Percentiles rank a stretch among this genome's conserved stretches.
Evolutionary conservation across 2,797 vertebrate species (phyloP).

Genomic region (Eurystomus glaucurus): DNA sequence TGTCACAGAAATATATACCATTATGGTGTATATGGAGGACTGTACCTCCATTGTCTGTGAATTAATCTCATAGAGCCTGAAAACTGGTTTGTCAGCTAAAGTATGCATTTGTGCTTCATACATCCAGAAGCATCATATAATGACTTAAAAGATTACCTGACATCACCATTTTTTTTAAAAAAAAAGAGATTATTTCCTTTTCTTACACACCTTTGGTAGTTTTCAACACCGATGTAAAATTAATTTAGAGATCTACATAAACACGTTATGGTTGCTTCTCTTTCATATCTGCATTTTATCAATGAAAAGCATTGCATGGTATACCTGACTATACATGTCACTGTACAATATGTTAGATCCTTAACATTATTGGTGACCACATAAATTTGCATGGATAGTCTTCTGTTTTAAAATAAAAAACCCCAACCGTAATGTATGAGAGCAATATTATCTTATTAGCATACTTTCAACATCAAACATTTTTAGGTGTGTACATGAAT

Average conservation of each 20-base stretch:
- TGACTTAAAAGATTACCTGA: background rate
- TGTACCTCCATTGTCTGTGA: background rate
- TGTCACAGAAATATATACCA: background rate
- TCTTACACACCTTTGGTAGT: accelerated
- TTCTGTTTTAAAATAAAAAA: background rate
- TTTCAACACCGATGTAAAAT: background rate
- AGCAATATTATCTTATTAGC: background rate
- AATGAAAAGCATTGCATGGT: accelerated
- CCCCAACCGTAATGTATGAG: accelerated
- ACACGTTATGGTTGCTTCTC: accelerated
- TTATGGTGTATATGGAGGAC: background rate
- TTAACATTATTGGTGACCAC: background rate
- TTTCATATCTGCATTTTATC: background rate
- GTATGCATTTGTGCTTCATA: background rate
- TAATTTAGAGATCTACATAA: background rate
- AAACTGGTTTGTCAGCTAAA: background rate
- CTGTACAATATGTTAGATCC: background rate
- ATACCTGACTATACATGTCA: background rate
- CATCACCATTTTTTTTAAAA: accelerated
- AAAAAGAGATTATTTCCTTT: background rate
- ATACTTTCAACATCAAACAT: background rate
- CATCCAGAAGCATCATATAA: accelerated
- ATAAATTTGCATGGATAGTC: background rate
- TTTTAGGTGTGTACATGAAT: background rate
- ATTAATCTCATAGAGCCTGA: background rate